Evolutionary conservation across 2,888 invertebrate genomes (phyloP).

Genomic region (Catocala fraxini): DNA sequence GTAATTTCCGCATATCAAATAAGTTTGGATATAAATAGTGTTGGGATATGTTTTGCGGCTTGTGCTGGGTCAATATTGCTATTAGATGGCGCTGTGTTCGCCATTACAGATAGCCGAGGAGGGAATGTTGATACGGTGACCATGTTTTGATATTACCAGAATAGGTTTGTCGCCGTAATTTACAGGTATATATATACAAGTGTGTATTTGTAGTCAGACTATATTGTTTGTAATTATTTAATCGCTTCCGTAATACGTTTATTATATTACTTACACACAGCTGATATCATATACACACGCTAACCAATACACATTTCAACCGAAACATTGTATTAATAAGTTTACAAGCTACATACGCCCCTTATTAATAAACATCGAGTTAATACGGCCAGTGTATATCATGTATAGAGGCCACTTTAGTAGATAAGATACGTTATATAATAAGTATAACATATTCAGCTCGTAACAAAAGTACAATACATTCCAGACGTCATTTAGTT

Average conservation of each 20-base stretch:
- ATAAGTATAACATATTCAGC: conserved; percentile 9
- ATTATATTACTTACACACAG: no score
- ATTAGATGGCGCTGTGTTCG: conserved; percentile 71
- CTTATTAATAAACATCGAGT: no score
- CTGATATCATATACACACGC: no score
- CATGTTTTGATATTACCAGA: conserved; percentile 35
- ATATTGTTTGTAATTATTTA: no score
- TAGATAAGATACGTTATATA: conserved; percentile 7
- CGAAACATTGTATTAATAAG: no score
- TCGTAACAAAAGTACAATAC: conserved; percentile 21
- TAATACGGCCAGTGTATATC: no score
- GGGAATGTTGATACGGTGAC: conserved; percentile 52
- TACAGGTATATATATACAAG: no score
- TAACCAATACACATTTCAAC: no score
- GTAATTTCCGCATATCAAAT: conserved; percentile 29
- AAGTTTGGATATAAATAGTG: conserved; percentile 32
- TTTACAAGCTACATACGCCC: no score
- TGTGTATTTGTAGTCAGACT: no score
- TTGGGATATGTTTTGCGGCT: conserved; percentile 28
- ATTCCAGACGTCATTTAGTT: conserved; percentile 28
- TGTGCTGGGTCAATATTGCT: conserved; percentile 74
- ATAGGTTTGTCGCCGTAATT: neutral
- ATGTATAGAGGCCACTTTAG: conserved; percentile 5
- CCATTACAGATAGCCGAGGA: conserved; percentile 64
- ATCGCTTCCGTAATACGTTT: no score